These are phyloP conservation scores for Scatophagus argus DNA, from an alignment of 2,113 vertebrate species.

Conservation along the genomic window DNA sequence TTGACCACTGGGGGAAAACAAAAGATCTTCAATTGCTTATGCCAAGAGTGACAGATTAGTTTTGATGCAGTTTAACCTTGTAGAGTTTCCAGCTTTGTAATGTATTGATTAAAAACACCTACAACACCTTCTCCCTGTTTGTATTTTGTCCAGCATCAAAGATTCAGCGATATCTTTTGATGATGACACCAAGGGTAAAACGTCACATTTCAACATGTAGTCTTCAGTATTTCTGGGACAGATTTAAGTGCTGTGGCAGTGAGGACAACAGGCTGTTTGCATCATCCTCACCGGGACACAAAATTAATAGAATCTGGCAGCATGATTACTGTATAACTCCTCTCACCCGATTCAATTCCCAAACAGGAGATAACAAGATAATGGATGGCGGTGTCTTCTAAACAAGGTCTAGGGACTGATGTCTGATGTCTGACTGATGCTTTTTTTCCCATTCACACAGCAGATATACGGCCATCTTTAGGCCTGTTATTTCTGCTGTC, in stretches of 20 bases:
- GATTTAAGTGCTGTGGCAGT: conserved; percentile 3
- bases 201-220: conserved; percentile 14
- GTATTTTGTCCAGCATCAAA: background rate
- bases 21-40: background rate
- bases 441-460: conserved; percentile 52
- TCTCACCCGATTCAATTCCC: conserved; percentile 52
- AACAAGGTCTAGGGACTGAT: conserved; percentile 38
- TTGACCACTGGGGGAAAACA: background rate
- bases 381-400: conserved; percentile 51
- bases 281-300: conserved; percentile 39
- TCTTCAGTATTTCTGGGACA: conserved; percentile 6
- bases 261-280: conserved; percentile 29
- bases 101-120: background rate
- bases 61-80: background rate
- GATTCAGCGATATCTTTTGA: background rate
- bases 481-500: conserved; percentile 61
- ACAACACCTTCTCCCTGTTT: background rate
- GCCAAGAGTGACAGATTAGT: background rate
- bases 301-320: conserved; percentile 66
- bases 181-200: conserved; percentile 30
- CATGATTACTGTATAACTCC: conserved; percentile 54
- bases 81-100: background rate
- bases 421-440: too few relatives aligned
- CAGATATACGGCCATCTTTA: conserved; percentile 29
- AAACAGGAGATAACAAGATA: conserved; percentile 63